Evolutionary conservation across 2,113 vertebrate genomes (phyloP).

Genomic region (Brachirus orientalis): DNA sequence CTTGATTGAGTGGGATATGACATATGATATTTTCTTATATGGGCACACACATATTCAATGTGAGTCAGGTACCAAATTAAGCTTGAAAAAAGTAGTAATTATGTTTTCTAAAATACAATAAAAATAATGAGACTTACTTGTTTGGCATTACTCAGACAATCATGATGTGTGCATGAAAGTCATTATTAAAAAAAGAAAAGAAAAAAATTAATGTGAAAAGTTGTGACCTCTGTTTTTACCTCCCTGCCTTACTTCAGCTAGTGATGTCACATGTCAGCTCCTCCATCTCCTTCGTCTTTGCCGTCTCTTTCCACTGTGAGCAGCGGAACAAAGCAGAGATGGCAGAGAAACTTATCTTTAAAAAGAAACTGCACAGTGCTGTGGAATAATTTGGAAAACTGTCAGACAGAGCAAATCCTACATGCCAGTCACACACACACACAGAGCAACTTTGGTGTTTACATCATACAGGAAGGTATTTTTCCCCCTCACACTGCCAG

Average conservation of each 20-base stretch:
- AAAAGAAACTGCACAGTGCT: slow-evolving; percentile 65
- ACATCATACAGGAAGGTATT: slow-evolving; percentile 84
- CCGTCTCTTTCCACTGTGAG: slow-evolving; percentile 49
- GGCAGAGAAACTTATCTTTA: slow-evolving; percentile 66
- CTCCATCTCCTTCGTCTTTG: slow-evolving; percentile 8
- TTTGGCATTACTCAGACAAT: slow-evolving; percentile 28
- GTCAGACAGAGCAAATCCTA: slow-evolving; percentile 63
- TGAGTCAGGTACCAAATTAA: not conserved
- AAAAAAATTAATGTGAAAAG: slow-evolving; percentile 21
- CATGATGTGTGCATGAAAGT: slow-evolving; percentile 7
- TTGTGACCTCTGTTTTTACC: slow-evolving; percentile 7
- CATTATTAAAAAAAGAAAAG: slow-evolving; percentile 40
- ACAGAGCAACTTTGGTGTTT: slow-evolving; percentile 69
- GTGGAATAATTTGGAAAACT: slow-evolving; percentile 71
- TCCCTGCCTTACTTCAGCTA: slow-evolving; percentile 3
- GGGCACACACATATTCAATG: not conserved
- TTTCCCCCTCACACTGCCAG: slow-evolving; percentile 81
- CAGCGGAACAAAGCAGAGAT: slow-evolving; percentile 64
- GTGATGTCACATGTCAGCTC: slow-evolving; percentile 39
- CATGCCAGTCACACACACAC: slow-evolving; percentile 52
- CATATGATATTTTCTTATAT: slow-evolving; percentile 11
- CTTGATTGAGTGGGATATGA: not conserved
- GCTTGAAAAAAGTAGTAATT: slow-evolving; percentile 7
- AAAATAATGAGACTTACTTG: slow-evolving; percentile 26
- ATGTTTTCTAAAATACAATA: slow-evolving; percentile 8